Base-by-base conservation (phyloP, 2,113 vertebrate genomes). In the Philantomba maxwellii region DNA sequence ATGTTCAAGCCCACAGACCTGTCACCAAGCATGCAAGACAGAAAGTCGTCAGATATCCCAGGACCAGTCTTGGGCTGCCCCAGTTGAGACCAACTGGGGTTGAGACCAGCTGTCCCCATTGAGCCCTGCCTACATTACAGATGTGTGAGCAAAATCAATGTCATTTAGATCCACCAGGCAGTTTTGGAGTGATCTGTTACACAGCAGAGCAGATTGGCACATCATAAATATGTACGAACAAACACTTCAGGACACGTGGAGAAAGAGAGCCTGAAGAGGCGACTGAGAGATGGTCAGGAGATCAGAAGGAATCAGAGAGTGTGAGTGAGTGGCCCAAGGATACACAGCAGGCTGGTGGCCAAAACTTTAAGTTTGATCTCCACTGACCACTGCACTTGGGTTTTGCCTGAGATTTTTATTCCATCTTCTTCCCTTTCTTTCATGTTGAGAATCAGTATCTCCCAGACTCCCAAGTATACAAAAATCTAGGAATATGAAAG, bases 381-480 rank as follows among this genome's bases (percentile, higher is more conserved):
- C 43, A 23, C n/a, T 49, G 25, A 9, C 60, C 43, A 8, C 5
- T 10, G 0, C 14, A 5, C 13, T 26, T 9, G 7, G 21, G 10
- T 60, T 75, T n/a, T 64, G 14, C 84, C 25, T 26, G 73, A 73
- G 43, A 39, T 23, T 1, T n/a, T 47, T 43, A 28, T 8, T 17
- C 47, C 53, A 7, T 25, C 57, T 64, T 60, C 33, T 19, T 45
- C 28, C 39, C 7, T 70, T 78, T 15, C 23, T 55, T 89, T 39
- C n/a, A 14, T n/a, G 21, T 23, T 9, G 16, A 94, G 49, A 58
- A 58, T 80, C 39, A 33, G 7, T 28, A 1, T 51, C 62, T 51
- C 36, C 49, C 64, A 39, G 75, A 9, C 30, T 36, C 47, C 19
- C 21, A 5, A 12, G 14, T 25, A 30, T 15, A 62, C 36, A 33